Evolutionary conservation across 2,888 invertebrate species (phyloP).

Genomic region (Atrina japonica): DNA sequence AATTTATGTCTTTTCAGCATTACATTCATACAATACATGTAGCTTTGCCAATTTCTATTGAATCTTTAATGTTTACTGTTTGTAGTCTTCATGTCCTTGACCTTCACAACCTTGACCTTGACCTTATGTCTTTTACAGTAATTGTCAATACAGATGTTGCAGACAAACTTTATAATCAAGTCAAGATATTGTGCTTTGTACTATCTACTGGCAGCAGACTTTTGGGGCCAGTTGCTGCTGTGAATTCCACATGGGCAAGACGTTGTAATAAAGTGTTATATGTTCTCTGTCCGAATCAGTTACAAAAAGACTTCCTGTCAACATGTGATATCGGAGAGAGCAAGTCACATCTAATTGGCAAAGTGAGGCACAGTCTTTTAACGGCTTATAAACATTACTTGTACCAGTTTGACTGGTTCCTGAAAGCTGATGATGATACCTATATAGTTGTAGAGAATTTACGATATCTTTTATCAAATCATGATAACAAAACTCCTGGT

Average conservation of each 20-base stretch:
- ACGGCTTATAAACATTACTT: constrained; percentile 90
- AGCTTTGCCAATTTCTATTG: too few species aligned
- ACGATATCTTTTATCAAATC: constrained; percentile 90
- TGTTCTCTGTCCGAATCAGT: constrained; percentile 76
- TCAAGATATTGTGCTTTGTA: constrained; percentile 95
- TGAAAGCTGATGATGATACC: constrained; percentile 99
- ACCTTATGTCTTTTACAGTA: constrained; percentile 39
- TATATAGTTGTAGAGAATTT: constrained; percentile 97
- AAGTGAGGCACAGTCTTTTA: constrained; percentile 95
- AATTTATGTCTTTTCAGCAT: too few species aligned
- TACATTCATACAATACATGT: too few species aligned
- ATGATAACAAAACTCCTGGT: constrained; percentile 88
- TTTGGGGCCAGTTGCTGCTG: constrained; percentile 91
- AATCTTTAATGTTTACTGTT: too few species aligned
- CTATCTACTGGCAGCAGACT: constrained; percentile 96
- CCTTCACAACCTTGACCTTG: too few species aligned
- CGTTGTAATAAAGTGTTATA: constrained; percentile 84
- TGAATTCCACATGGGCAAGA: constrained; percentile 96
- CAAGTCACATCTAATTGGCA: constrained; percentile 95
- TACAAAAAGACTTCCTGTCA: constrained; percentile 86
- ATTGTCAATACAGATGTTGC: constrained; percentile 43
- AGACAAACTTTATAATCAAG: constrained; percentile 85
- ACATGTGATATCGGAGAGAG: constrained; percentile 88
- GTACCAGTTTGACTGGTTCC: constrained; percentile 95
- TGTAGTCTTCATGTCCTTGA: too few species aligned